Evolutionary conservation across 2,113 vertebrate genomes (phyloP).

Genomic region (Urocitellus parryii): DNA sequence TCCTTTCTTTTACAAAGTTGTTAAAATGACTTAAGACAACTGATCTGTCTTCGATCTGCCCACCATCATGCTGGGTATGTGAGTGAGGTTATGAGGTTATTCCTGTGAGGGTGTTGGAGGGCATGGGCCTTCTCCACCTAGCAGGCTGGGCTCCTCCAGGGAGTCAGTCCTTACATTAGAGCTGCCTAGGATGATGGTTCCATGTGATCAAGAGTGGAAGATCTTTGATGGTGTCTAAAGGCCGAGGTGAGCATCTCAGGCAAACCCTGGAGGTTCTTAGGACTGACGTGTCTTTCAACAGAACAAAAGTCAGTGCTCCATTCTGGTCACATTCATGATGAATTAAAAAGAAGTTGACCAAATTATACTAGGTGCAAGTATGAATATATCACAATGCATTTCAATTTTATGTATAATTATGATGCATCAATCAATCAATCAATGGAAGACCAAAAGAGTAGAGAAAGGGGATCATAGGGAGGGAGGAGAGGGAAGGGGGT

Average conservation of each 20-base stretch:
- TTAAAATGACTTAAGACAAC: not conserved
- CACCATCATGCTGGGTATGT: not conserved
- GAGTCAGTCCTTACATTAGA: not conserved
- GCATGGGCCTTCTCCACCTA: no score
- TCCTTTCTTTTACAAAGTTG: not conserved
- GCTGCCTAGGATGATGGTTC: not conserved
- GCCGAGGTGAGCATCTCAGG: not conserved
- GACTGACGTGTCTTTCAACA: not conserved
- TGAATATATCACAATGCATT: no score
- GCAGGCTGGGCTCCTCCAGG: not conserved
- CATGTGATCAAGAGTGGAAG: not conserved
- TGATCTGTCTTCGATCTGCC: not conserved
- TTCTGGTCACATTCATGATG: not conserved
- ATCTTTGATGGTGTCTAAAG: slow-evolving; percentile 30
- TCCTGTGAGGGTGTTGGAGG: not conserved
- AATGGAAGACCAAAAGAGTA: no score
- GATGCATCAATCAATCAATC: no score
- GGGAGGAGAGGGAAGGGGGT: no score
- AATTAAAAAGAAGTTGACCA: not conserved
- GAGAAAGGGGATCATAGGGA: no score
- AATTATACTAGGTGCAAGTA: no score
- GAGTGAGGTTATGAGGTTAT: not conserved
- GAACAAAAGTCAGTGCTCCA: not conserved
- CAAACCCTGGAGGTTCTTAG: not conserved
- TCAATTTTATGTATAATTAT: no score